Conservation (phyloP, 2,113 vertebrate species). For the Emydocephalus ijimae region DNA sequence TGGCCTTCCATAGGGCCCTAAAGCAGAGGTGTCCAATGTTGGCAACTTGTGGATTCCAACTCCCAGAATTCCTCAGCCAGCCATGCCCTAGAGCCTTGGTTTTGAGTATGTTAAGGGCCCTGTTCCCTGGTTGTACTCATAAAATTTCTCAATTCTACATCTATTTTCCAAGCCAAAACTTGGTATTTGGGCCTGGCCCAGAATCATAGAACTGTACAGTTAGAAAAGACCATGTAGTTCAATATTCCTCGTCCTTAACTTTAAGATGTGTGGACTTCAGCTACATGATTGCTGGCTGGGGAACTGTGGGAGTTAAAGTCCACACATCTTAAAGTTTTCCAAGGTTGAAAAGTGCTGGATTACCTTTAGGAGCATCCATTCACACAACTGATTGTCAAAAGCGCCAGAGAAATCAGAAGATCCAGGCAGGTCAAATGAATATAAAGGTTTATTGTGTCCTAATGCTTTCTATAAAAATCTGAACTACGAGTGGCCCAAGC, state of each 20-base stretch:
- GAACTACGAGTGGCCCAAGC: background rate
- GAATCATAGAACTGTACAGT: background rate
- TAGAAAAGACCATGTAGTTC: background rate
- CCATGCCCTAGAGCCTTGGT: too few relatives aligned
- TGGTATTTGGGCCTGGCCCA: background rate
- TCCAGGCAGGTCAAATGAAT: background rate
- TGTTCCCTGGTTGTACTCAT: too few relatives aligned
- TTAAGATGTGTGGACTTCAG: background rate
- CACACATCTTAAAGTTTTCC: background rate
- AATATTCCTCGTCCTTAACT: background rate
- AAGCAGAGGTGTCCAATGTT: too few relatives aligned
- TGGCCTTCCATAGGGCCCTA: too few relatives aligned
- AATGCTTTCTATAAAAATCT: background rate
- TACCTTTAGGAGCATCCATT: background rate
- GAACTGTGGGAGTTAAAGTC: background rate
- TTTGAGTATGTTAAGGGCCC: too few relatives aligned
- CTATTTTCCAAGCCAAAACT: background rate
- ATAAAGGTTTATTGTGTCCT: background rate
- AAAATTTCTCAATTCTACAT: background rate
- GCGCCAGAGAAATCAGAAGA: background rate
- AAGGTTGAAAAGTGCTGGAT: background rate
- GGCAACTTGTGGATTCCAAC: too few relatives aligned
- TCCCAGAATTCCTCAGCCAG: too few relatives aligned
- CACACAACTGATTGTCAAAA: background rate
- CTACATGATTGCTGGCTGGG: background rate